phyloP scores from a whole-genome alignment of 2,888 invertebrate genomes.

The Eudasyphora cyanicolor region DNA sequence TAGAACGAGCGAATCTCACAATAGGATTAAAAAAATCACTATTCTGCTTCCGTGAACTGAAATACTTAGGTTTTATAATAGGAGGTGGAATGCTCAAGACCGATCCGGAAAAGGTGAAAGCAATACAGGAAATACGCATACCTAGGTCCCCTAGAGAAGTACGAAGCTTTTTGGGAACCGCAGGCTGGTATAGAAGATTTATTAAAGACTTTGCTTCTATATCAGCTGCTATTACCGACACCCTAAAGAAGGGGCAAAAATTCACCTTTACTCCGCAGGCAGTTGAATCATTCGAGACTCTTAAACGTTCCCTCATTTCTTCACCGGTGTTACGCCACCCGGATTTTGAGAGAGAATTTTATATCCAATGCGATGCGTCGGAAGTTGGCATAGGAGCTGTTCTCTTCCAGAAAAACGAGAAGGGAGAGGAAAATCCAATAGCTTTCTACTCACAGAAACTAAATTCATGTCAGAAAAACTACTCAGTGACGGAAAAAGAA shows the following conservation, averaged over 20 bases:
- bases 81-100: too few relatives aligned
- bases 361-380: too few relatives aligned
- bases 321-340: not conserved
- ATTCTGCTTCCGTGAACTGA: conserved; percentile 15
- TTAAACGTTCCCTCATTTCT: not conserved
- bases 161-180: conserved; percentile 35
- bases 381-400: not conserved
- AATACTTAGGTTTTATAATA: conserved; percentile 5
- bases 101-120: too few relatives aligned
- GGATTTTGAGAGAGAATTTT: not conserved
- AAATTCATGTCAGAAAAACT: not conserved
- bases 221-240: not conserved
- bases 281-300: not conserved
- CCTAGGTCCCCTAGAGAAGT: conserved; percentile 18
- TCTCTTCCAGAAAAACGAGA: not conserved
- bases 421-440: not conserved
- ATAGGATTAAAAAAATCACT: conserved; percentile 14
- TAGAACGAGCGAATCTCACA: conserved; percentile 1
- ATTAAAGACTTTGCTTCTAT: too few relatives aligned
- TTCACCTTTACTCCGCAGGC: not conserved
- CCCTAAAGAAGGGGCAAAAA: not conserved
- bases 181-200: conserved; percentile 37
- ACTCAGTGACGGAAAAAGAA: too few relatives aligned
- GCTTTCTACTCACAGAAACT: conserved; percentile 14
- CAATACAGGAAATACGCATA: not conserved